Conservation (phyloP, 2,797 vertebrate genomes). For the Silurus aristotelis region DNA sequence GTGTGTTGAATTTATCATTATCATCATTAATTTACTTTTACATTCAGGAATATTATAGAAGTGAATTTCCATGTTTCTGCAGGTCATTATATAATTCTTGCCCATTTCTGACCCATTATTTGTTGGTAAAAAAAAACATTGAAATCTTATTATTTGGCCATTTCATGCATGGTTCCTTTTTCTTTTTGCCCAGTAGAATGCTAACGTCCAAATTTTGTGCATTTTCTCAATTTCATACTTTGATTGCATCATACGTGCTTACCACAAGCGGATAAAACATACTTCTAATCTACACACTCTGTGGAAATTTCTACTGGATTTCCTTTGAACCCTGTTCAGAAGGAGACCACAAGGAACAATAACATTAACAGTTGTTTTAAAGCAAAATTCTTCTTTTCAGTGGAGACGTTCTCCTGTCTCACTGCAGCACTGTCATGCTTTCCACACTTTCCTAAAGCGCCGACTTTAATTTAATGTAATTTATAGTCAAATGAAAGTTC, state of each 20-base stretch:
- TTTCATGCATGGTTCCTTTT: no score
- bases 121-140: no score
- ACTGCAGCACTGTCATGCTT: slow-evolving; percentile 12
- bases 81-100: no score
- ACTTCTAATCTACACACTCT: slow-evolving; percentile 21
- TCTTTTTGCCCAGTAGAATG: no score
- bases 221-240: slow-evolving; percentile 28
- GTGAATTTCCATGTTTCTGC: no score
- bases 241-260: slow-evolving; percentile 16
- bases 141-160: no score
- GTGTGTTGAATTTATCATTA: no score
- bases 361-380: slow-evolving; percentile 27
- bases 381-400: slow-evolving; percentile 28
- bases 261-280: slow-evolving; percentile 37
- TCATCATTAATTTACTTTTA: no score
- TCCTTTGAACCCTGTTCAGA: slow-evolving; percentile 31
- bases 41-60: no score
- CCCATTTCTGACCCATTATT: no score
- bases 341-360: not conserved
- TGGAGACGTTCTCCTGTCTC: slow-evolving; percentile 1
- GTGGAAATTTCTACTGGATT: slow-evolving; percentile 34
- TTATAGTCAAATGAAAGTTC: not conserved
- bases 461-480: not conserved
- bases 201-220: slow-evolving; percentile 30
- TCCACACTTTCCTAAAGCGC: not conserved